A percentile compares a stretch with the other conserved stretches of the same genome.
phyloP scores from a whole-genome alignment of 2,888 invertebrate species.

The Lathronympha strigana region DNA sequence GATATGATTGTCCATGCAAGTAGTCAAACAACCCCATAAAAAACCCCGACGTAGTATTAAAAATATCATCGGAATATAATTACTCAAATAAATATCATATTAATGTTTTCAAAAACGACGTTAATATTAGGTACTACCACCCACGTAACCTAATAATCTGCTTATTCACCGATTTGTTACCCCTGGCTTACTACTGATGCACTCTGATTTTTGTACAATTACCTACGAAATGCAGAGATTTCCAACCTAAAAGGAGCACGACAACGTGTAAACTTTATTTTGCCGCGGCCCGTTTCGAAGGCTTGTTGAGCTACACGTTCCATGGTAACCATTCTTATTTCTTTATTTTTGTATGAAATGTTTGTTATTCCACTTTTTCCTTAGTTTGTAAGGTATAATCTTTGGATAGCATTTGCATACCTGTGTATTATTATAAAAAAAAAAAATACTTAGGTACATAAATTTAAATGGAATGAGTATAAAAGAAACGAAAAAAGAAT shows the following conservation, averaged over 20 bases:
- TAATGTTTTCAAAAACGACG: too few relatives aligned
- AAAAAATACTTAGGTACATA: too few relatives aligned
- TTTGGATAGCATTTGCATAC: neutral
- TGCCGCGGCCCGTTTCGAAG: constrained; percentile 5
- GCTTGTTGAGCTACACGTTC: constrained; percentile 5
- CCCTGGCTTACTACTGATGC: constrained; percentile 7
- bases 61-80: too few relatives aligned
- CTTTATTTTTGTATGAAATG: constrained; percentile 8
- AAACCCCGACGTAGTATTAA: too few relatives aligned
- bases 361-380: constrained; percentile 1
- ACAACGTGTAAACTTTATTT: constrained; percentile 17
- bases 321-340: neutral
- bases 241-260: constrained; percentile 17
- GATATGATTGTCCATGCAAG: too few relatives aligned
- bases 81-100: too few relatives aligned
- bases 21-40: too few relatives aligned
- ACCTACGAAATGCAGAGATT: constrained; percentile 18
- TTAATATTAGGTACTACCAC: too few relatives aligned
- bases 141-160: neutral
- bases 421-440: too few relatives aligned
- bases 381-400: constrained; percentile 5
- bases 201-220: constrained; percentile 23
- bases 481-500: too few relatives aligned
- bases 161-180: neutral
- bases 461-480: too few relatives aligned